These are phyloP conservation scores for Poicephalus meyeri DNA, from an alignment of 2,113 vertebrate genomes.

Conservation along the genomic window DNA sequence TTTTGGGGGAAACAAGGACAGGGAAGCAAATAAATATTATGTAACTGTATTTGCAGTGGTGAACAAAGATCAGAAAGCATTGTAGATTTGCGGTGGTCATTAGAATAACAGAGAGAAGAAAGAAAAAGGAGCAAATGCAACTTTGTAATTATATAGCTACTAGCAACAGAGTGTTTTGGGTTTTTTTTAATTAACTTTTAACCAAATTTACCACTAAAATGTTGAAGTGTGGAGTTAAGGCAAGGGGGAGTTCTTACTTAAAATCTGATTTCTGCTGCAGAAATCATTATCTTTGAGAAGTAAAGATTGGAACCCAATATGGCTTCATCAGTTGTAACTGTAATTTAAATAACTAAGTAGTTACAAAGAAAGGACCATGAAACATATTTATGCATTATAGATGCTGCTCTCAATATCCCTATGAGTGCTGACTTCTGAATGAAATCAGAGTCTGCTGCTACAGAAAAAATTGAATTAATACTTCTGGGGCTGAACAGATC, in stretches of 20 bases:
- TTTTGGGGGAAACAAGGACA: not conserved
- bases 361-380: not conserved
- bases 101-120: not conserved
- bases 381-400: not conserved
- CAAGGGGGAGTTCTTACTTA: not conserved
- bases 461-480: conserved; percentile 28
- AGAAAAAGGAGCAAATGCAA: not conserved
- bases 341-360: not conserved
- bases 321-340: not conserved
- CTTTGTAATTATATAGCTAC: not conserved
- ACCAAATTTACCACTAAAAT: not conserved
- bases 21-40: not conserved
- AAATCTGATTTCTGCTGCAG: not conserved
- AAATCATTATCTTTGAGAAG: not conserved
- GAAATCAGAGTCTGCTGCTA: conserved; percentile 25
- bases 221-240: not conserved
- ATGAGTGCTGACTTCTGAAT: not conserved
- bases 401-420: not conserved
- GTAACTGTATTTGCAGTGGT: not conserved
- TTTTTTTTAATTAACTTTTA: not conserved
- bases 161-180: not conserved
- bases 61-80: not conserved
- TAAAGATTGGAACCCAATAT: not conserved
- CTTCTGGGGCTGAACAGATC: conserved; percentile 36
- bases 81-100: not conserved